Base-by-base conservation (phyloP, 2,113 vertebrate species). In the Pampusana beccarii region DNA sequence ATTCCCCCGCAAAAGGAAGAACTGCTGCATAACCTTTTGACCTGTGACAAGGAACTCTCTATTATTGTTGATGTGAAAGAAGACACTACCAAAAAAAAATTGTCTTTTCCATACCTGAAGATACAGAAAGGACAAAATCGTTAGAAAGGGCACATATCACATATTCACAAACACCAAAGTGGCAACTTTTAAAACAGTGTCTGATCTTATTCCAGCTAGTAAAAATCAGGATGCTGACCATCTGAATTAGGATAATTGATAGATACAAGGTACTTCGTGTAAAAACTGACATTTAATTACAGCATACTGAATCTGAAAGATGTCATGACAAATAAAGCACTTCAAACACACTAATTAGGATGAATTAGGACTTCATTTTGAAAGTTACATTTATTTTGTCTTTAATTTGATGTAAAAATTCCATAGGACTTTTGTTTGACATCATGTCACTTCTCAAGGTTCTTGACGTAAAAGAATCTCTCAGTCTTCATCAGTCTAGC, bases 11-110 rank as follows among this genome's bases (percentile, higher is more conserved):
- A 33, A 58, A 96, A 94, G 95, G 94, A 97, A 96, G 74, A 25
- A 44, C 91, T 97, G 96, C 50, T 75, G 33, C 23, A 44, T 72
- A 89, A 92, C 86, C 86, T 92, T 85, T 54, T 91, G 81, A 79
- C 81, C 84, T 65, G 44, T 67, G 34, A 85, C 46, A 94, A 86
- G 57, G n/a, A 60, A 83, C 50, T 88, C 71, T 72, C 64, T 71
- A 7, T n/a, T 77, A 60, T 4, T 61, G 50, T 5, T 67, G 64
- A 60, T 1, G 1, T 31, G 16, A 34, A 44, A 73, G 86, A 72
- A 80, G 10, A 54, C 84, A n/a, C 36, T 44, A 71, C 21, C 38
- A 72, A 79, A 48, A 21, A 23, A 3, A 16, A 7, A 44, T 57
- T 53, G 26, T 66, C 25, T 50, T 65, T 77, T 83, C 31, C 46